phyloP scores from a whole-genome alignment of 2,113 vertebrate species.

The Oophaga pumilio region DNA sequence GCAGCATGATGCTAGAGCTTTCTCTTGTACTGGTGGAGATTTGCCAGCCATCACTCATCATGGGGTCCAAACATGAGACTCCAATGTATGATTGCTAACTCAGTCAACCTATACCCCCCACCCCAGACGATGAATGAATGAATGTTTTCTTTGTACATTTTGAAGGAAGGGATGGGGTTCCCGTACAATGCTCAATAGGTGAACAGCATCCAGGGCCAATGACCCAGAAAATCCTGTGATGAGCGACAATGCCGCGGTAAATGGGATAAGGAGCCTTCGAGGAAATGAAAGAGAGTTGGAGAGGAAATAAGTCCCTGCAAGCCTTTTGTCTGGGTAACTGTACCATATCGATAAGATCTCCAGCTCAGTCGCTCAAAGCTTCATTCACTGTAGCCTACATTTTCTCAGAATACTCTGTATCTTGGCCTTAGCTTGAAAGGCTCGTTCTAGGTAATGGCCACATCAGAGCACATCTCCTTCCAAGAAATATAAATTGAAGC shows the following conservation, averaged over 20 bases:
- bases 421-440: neutral
- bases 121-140: slow-evolving; percentile 33
- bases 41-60: slow-evolving; percentile 36
- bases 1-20: neutral
- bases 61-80: slow-evolving; percentile 43
- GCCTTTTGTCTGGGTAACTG: slow-evolving; percentile 38
- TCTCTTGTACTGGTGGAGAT: neutral
- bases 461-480: neutral
- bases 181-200: slow-evolving; percentile 48
- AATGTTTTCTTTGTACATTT: slow-evolving; percentile 45
- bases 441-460: neutral
- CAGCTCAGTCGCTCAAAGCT: neutral
- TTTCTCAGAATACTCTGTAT: neutral
- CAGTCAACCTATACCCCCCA: neutral
- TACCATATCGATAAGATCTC: slow-evolving; percentile 39
- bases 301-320: slow-evolving; percentile 29
- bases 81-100: slow-evolving; percentile 11
- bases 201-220: slow-evolving; percentile 44
- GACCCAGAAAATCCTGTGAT: slow-evolving; percentile 54
- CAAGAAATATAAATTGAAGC: neutral
- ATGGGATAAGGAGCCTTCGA: slow-evolving; percentile 20
- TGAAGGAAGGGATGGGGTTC: slow-evolving; percentile 13
- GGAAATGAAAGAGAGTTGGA: slow-evolving; percentile 43
- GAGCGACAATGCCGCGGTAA: slow-evolving; percentile 22
- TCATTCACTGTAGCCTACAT: neutral